A percentile compares a stretch with the other conserved stretches of the same genome.
phyloP scores from a whole-genome alignment of 2,113 vertebrate species.

The Sinocyclocheilus anophthalmus region DNA sequence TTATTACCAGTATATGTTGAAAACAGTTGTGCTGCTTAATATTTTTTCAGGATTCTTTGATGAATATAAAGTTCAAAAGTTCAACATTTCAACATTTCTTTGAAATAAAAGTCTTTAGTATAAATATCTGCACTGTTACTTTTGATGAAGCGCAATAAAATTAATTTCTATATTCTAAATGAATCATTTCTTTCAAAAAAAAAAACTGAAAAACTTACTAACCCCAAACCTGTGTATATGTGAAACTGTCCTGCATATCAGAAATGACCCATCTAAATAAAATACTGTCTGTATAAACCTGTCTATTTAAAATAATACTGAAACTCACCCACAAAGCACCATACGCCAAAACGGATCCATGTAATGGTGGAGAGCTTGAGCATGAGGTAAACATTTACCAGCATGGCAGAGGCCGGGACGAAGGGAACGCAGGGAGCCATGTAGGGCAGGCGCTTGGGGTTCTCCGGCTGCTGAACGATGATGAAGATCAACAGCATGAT shows the following conservation, averaged over 20 bases:
- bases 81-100: too few relatives aligned
- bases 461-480: conserved; percentile 94
- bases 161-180: too few relatives aligned
- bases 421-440: conserved; percentile 97
- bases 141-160: background rate
- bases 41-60: background rate
- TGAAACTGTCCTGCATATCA: background rate
- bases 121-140: background rate
- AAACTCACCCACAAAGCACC: conserved; percentile 95
- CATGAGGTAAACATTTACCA: conserved; percentile 99
- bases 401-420: conserved; percentile 90
- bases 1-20: background rate
- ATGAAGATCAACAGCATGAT: conserved; percentile 82
- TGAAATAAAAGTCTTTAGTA: too few relatives aligned
- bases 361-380: conserved; percentile 94
- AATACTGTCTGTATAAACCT: background rate
- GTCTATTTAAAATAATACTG: background rate
- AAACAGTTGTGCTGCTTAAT: background rate
- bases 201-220: background rate
- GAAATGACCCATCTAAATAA: background rate
- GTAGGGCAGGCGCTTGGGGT: conserved; percentile 87
- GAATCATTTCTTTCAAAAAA: background rate
- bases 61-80: too few relatives aligned
- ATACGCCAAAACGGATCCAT: conserved; percentile 92
- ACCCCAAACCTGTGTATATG: background rate